Evolutionary conservation across 2,888 invertebrate genomes (phyloP), one percentile per base, ranked within the genome.

Genomic region (Rhagonycha lutea): DNA sequence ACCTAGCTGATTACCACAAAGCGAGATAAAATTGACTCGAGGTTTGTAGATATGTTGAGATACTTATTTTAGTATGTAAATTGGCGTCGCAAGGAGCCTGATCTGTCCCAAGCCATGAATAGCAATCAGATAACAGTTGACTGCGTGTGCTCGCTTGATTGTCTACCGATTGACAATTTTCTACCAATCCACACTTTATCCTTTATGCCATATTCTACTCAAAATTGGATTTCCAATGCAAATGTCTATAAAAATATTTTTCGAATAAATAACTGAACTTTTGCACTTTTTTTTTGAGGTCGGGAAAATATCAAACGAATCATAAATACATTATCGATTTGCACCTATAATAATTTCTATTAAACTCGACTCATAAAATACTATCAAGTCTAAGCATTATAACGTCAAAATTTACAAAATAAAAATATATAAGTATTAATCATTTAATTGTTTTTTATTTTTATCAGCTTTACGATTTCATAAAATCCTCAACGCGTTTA

Each of bases 91-190:
- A 86, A 86, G 86, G 86, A 85, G 86, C 82, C 84, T 82, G 83
- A 84, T 85, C 85, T 83, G 86, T 88, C 88, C 88, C 88, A 87
- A 81, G 84, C 88, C 88, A 88, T 88, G 88, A 88, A 88, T 88
- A 87, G 82, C 86, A 88, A 84, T 83, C 82, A 79, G 80, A 78
- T 80, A 81, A 81, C 81, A 79, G 81, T 82, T 82, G 82, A 87
- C 84, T 85, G 84, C 83, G 82, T 82, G 82, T 82, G 83, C 83
- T 84, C 83, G 84, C 83, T 84, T 84, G 83, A 84, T 84, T 84
- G 84, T 83, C 80, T 82, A 78, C 81, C 83, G 83, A 84, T 84
- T 83, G 83, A 80, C 84, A 83, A 84, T 84, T 84, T 84, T 84
- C 83, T 84, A 82, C 80, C 82, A 81, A 82, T 82, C 82, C 80